These are phyloP conservation scores for Helobdella robusta DNA, from an alignment of 2,888 invertebrate genomes.

Conservation along the genomic window DNA sequence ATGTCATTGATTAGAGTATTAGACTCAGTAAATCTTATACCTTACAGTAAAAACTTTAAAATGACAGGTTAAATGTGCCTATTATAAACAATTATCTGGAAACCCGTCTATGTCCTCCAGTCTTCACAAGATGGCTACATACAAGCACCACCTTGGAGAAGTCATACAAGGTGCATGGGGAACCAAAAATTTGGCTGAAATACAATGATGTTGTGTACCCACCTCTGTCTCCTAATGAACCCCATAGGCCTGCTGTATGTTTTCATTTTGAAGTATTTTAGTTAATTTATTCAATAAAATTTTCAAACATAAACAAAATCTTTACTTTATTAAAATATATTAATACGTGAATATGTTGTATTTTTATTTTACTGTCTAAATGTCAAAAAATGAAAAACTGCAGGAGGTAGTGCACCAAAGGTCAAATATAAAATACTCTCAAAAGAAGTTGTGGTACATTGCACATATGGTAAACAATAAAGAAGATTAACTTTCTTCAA, in stretches of 20 bases:
- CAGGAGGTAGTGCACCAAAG: constrained; percentile 80
- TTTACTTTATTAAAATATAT: too few relatives aligned
- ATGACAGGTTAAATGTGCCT: too few relatives aligned
- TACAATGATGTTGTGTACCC: constrained; percentile 69
- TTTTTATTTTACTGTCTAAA: too few relatives aligned
- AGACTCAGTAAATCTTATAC: too few relatives aligned
- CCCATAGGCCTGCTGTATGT: constrained; percentile 64
- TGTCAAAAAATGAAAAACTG: too few relatives aligned
- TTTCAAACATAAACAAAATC: too few relatives aligned
- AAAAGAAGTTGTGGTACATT: constrained; percentile 84
- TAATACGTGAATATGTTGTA: too few relatives aligned
- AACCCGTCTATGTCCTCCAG: background rate
- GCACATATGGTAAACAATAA: constrained; percentile 56
- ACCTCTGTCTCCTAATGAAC: constrained; percentile 65
- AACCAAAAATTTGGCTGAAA: constrained; percentile 35
- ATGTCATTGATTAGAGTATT: too few relatives aligned
- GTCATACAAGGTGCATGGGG: background rate
- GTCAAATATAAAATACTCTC: constrained; percentile 76
- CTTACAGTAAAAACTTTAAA: too few relatives aligned
- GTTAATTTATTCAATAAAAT: too few relatives aligned
- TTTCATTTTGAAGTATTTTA: too few relatives aligned
- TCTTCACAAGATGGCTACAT: constrained; percentile 9
- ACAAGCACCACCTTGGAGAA: background rate
- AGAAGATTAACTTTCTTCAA: too few relatives aligned
- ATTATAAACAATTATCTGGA: background rate